Evolutionary conservation across 2,113 vertebrate genomes (phyloP).

Genomic region (Oryzias melastigma): DNA sequence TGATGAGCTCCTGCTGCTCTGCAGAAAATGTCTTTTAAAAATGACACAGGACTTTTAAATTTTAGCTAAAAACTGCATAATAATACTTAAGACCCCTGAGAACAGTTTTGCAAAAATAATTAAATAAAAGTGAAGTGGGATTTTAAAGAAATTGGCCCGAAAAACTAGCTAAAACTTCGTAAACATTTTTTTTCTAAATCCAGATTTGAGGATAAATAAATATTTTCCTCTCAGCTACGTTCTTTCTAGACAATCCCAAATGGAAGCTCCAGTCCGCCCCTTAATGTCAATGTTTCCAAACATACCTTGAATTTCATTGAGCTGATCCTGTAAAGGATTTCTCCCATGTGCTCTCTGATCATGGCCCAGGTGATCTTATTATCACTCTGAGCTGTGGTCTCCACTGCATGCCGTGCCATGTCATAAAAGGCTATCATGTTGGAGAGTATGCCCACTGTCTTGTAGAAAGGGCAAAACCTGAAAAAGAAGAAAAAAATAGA

Average conservation of each 20-base stretch:
- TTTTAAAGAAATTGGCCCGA: too few species aligned
- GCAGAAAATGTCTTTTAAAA: too few species aligned
- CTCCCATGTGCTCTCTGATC: conserved; percentile 94
- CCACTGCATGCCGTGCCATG: conserved; percentile 95
- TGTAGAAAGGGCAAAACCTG: conserved; percentile 98
- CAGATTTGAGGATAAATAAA: neutral
- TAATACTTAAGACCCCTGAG: too few species aligned
- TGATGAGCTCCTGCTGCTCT: too few species aligned
- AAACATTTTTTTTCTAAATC: too few species aligned
- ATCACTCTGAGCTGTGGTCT: conserved; percentile 96
- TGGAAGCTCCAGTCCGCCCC: fast-evolving
- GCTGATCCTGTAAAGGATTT: conserved; percentile 92
- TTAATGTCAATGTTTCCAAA: neutral
- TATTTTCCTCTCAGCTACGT: neutral
- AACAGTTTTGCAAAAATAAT: too few species aligned
- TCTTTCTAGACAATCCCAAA: neutral
- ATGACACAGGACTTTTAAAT: too few species aligned
- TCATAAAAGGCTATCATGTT: conserved; percentile 97
- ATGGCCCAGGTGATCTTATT: conserved; percentile 98
- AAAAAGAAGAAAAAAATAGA: neutral
- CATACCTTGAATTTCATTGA: conserved; percentile 99
- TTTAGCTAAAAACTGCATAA: too few species aligned
- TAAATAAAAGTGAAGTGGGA: too few species aligned
- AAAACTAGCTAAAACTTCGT: too few species aligned
- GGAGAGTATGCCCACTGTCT: conserved; percentile 94